Conservation (phyloP, 2,888 invertebrate genomes). For the Rhagonycha lutea region DNA sequence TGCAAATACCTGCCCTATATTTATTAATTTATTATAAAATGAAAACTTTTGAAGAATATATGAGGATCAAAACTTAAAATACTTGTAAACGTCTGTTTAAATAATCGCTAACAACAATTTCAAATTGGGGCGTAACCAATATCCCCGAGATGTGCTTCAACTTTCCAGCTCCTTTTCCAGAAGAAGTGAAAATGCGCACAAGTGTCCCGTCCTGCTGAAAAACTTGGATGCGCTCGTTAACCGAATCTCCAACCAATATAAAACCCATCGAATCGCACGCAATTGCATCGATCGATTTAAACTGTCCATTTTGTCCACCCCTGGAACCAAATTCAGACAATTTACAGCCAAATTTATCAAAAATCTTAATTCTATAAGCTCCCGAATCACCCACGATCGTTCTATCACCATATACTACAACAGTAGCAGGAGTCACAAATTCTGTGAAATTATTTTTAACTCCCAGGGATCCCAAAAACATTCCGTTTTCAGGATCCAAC, state of each 20-base stretch:
- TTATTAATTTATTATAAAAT: too few species aligned
- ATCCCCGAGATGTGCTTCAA: constrained; percentile 75
- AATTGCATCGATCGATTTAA: constrained; percentile 75
- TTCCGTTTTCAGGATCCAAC: constrained; percentile 62
- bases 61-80: constrained; percentile 44
- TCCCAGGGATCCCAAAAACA: constrained; percentile 66
- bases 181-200: constrained; percentile 67
- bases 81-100: constrained; percentile 59
- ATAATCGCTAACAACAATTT: constrained; percentile 66
- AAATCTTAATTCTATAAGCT: constrained; percentile 67
- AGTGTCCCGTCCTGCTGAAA: constrained; percentile 73
- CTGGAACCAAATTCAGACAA: constrained; percentile 68
- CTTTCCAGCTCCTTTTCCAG: constrained; percentile 52
- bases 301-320: constrained; percentile 70
- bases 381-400: constrained; percentile 70
- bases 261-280: constrained; percentile 73
- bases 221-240: constrained; percentile 76
- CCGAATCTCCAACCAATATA: constrained; percentile 78
- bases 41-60: too few species aligned
- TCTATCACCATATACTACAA: constrained; percentile 62
- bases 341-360: constrained; percentile 60
- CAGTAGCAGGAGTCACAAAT: constrained; percentile 73
- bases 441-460: constrained; percentile 59
- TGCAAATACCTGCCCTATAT: too few species aligned
- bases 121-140: constrained; percentile 62